A percentile compares a stretch with the other conserved stretches of the same genome.
These are phyloP conservation scores for Coptodon rendalli DNA, from an alignment of 2,113 vertebrate species.

Conservation along the genomic window DNA sequence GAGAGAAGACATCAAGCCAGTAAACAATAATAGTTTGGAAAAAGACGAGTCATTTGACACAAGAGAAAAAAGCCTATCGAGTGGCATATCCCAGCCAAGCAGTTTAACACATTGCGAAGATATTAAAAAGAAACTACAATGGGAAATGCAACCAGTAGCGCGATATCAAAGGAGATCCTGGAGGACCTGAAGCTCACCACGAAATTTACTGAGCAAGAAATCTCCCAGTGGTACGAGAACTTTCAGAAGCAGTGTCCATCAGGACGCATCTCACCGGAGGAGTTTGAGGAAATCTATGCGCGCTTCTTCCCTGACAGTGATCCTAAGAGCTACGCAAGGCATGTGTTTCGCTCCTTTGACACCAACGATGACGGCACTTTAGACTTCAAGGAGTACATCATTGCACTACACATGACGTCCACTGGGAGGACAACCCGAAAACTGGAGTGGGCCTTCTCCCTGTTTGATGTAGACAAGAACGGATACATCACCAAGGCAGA, in stretches of 20 bases:
- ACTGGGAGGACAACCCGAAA: conserved; percentile 80
- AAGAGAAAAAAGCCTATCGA: not conserved
- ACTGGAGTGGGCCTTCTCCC: conserved; percentile 91
- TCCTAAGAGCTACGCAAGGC: conserved; percentile 83
- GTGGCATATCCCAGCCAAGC: conserved; percentile 11
- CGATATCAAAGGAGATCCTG: conserved; percentile 86
- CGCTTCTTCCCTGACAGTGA: conserved; percentile 88
- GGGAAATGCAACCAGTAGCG: conserved; percentile 86
- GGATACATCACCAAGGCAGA: conserved; percentile 88
- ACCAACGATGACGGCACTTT: conserved; percentile 87
- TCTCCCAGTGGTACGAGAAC: conserved; percentile 85
- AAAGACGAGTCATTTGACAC: not conserved
- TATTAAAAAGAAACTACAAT: conserved; percentile 56
- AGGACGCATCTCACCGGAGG: conserved; percentile 77
- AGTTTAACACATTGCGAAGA: conserved; percentile 4
- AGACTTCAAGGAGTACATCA: conserved; percentile 93
- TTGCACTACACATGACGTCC: conserved; percentile 89
- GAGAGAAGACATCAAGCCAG: not conserved
- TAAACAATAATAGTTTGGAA: not conserved
- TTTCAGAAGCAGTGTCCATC: conserved; percentile 86
- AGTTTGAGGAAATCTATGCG: conserved; percentile 88
- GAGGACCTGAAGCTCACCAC: conserved; percentile 86
- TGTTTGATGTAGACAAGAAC: conserved; percentile 90
- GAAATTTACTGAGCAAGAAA: conserved; percentile 80
- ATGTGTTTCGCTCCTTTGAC: conserved; percentile 94